phyloP scores from a whole-genome alignment of 2,797 vertebrate species.

The Coracias cyanogaster region DNA sequence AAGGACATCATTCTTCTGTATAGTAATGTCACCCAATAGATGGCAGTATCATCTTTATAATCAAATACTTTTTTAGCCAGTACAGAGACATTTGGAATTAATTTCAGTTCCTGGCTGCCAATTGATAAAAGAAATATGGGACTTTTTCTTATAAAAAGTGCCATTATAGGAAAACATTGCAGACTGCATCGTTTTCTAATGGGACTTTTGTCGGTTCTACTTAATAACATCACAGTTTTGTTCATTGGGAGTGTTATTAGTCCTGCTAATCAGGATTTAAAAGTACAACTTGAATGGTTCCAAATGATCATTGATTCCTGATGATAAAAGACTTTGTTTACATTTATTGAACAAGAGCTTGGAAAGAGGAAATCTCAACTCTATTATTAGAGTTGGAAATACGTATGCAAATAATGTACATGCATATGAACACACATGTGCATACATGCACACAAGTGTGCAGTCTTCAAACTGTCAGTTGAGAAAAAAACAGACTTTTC shows the following conservation, averaged over 20 bases:
- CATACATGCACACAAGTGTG: rapidly evolving
- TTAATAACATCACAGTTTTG: conserved; percentile 30
- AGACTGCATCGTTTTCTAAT: conserved; percentile 12
- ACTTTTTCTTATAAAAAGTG: conserved; percentile 25
- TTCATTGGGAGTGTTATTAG: background rate
- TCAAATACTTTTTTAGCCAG: background rate
- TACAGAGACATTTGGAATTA: background rate
- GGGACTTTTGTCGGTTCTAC: conserved; percentile 21
- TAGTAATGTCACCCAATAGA: conserved; percentile 50
- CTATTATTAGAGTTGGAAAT: background rate
- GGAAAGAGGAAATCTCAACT: background rate
- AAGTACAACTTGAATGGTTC: conserved; percentile 6
- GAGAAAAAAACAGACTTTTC: background rate
- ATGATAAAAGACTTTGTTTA: background rate
- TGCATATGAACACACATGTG: background rate
- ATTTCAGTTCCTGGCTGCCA: conserved; percentile 37
- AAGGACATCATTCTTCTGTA: background rate
- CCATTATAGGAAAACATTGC: conserved; percentile 20
- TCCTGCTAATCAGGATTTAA: conserved; percentile 31
- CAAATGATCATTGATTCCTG: conserved; percentile 25
- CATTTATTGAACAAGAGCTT: background rate
- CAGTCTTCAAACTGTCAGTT: background rate
- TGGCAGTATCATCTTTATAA: conserved; percentile 69
- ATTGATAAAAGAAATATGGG: background rate
- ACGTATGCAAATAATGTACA: background rate